These are phyloP conservation scores for Kryptolebias marmoratus DNA, from an alignment of 2,113 vertebrate species.

Conservation along the genomic window DNA sequence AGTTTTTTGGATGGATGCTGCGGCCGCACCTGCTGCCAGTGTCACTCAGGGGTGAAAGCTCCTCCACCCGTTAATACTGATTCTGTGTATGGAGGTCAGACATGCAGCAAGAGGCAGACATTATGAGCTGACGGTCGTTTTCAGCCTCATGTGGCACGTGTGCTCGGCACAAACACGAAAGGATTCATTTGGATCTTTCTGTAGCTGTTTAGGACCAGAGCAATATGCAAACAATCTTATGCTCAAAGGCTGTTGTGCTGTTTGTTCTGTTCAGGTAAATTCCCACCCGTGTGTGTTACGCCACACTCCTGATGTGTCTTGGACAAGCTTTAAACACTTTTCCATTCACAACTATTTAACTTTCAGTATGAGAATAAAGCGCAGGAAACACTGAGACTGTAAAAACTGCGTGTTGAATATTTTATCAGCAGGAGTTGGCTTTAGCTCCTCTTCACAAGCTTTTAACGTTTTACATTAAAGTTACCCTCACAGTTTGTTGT, in stretches of 20 bases:
- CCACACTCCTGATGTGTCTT: not conserved
- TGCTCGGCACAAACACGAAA: not conserved
- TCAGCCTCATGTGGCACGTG: not conserved
- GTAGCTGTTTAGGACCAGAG: not conserved
- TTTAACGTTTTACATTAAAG: not conserved
- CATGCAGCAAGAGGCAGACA: slow-evolving; percentile 2
- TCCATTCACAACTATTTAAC: not conserved
- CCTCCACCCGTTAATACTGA: not conserved
- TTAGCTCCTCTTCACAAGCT: not conserved
- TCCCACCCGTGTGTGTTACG: slow-evolving; percentile 21
- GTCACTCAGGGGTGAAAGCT: slow-evolving; percentile 17
- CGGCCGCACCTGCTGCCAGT: not conserved
- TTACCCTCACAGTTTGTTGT: slow-evolving; percentile 4
- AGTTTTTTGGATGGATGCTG: not conserved
- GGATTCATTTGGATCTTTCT: not conserved
- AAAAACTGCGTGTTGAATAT: not conserved
- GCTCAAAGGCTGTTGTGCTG: not conserved
- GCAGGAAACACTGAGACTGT: not conserved
- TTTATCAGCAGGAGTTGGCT: not conserved
- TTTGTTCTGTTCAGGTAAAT: not conserved
- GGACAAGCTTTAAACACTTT: slow-evolving; percentile 7
- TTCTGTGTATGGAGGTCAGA: slow-evolving; percentile 9
- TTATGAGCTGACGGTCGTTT: not conserved
- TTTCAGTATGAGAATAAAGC: not conserved
- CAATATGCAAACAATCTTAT: not conserved